phyloP scores from a whole-genome alignment of 2,797 vertebrate species.

The Malurus leucopterus region DNA sequence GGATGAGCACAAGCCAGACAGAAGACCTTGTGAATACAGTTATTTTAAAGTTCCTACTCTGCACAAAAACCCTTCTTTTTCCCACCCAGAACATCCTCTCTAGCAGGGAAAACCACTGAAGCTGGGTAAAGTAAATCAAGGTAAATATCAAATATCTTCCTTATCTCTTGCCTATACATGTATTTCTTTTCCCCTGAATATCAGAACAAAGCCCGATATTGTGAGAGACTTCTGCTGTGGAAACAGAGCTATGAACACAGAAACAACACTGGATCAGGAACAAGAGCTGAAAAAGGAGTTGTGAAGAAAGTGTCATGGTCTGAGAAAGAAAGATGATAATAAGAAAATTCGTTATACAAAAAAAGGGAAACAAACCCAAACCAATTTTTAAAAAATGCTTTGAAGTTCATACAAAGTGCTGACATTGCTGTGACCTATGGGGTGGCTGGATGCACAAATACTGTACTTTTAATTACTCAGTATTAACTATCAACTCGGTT shows the following conservation, averaged over 20 bases:
- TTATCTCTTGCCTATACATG: background rate
- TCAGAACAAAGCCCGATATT: rapidly evolving
- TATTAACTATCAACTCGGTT: background rate
- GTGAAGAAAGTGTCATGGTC: rapidly evolving
- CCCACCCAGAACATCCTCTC: background rate
- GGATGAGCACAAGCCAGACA: background rate
- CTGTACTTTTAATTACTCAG: background rate
- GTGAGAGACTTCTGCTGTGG: background rate
- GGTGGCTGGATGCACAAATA: background rate
- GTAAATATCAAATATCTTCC: background rate
- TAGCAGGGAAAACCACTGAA: background rate
- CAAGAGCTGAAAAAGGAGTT: background rate
- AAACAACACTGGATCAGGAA: background rate
- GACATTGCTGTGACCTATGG: background rate
- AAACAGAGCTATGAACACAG: background rate
- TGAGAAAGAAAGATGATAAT: background rate
- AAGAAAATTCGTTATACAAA: background rate
- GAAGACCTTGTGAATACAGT: background rate
- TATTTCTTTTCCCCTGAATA: background rate
- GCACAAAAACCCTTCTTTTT: background rate
- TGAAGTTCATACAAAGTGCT: background rate
- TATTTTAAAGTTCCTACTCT: background rate
- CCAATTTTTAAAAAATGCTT: background rate
- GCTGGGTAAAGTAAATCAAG: background rate
- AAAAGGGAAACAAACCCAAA: background rate